phyloP scores from a whole-genome alignment of 2,888 invertebrate species.

The Ephialtes manifestator region DNA sequence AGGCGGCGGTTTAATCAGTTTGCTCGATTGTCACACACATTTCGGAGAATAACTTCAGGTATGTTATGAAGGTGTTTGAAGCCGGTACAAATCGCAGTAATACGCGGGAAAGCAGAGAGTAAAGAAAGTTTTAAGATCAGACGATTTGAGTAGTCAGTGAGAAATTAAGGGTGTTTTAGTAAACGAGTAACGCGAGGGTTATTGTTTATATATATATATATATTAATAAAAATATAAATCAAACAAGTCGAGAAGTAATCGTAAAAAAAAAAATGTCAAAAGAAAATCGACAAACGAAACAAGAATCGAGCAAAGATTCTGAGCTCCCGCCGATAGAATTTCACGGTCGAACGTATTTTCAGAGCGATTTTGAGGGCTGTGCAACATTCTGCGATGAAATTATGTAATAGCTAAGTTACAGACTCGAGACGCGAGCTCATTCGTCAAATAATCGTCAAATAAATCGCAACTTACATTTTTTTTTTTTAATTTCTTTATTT shows the following conservation, averaged over 20 bases:
- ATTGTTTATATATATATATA: not conserved
- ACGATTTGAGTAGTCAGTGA: not conserved
- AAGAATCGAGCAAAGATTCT: constrained; percentile 18
- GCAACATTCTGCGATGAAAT: constrained; percentile 81
- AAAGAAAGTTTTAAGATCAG: constrained; percentile 7
- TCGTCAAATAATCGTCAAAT: constrained; percentile 8
- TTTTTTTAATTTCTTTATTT: constrained; percentile 1
- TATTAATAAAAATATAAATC: too few species aligned
- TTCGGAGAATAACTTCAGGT: not conserved
- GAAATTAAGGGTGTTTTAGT: not conserved
- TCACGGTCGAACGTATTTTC: constrained; percentile 78
- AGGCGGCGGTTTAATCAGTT: not conserved
- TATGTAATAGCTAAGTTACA: constrained; percentile 76
- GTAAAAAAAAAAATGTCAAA: constrained; percentile 12
- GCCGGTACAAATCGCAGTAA: not conserved
- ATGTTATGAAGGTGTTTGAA: not conserved
- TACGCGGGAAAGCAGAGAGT: not conserved
- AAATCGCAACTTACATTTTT: not conserved
- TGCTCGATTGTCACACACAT: not conserved
- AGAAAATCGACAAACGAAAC: constrained; percentile 19
- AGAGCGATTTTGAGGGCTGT: constrained; percentile 78
- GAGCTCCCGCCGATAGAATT: constrained; percentile 70
- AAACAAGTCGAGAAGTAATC: not conserved
- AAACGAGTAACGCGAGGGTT: not conserved
- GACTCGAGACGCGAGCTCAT: not conserved